Evolutionary conservation across 2,888 invertebrate species (phyloP).

Genomic region (Nudaria mundana): DNA sequence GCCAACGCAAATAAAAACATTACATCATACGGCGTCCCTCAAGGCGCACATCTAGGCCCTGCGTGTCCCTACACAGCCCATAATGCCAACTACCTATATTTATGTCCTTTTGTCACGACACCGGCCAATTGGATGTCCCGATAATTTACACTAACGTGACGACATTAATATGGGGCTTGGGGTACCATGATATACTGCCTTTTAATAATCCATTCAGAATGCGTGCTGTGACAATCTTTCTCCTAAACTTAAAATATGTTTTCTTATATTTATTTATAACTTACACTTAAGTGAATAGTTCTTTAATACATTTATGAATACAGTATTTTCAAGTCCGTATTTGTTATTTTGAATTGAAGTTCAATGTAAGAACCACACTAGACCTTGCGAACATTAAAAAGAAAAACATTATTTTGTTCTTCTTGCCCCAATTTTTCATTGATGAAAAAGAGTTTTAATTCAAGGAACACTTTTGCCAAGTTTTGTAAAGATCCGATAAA

Average conservation of each 20-base stretch:
- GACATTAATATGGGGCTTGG: constrained; percentile 58
- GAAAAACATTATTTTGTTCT: too few relatives aligned
- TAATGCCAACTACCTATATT: constrained; percentile 64
- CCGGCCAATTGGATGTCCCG: constrained; percentile 70
- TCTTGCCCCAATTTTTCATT: too few relatives aligned
- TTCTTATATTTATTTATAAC: constrained; percentile 46
- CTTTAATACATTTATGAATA: constrained; percentile 34
- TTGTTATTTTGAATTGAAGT: too few relatives aligned
- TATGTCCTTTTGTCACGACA: constrained; percentile 75
- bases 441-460: too few relatives aligned
- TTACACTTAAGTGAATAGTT: constrained; percentile 46
- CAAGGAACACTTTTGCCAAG: too few relatives aligned
- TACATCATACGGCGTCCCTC: constrained; percentile 41
- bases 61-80: constrained; percentile 56
- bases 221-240: constrained; percentile 60
- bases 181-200: constrained; percentile 51
- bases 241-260: constrained; percentile 39
- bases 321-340: too few relatives aligned
- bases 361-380: too few relatives aligned
- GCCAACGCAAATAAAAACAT: constrained; percentile 33
- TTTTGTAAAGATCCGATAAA: too few relatives aligned
- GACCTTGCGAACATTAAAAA: too few relatives aligned
- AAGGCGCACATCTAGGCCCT: constrained; percentile 54
- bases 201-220: constrained; percentile 56
- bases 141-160: constrained; percentile 73